Evolutionary conservation across 1,140 invertebrate genomes (phyloP), one percentile per base, ranked within the genome.

Genomic region (Matsumurasca onukii): DNA sequence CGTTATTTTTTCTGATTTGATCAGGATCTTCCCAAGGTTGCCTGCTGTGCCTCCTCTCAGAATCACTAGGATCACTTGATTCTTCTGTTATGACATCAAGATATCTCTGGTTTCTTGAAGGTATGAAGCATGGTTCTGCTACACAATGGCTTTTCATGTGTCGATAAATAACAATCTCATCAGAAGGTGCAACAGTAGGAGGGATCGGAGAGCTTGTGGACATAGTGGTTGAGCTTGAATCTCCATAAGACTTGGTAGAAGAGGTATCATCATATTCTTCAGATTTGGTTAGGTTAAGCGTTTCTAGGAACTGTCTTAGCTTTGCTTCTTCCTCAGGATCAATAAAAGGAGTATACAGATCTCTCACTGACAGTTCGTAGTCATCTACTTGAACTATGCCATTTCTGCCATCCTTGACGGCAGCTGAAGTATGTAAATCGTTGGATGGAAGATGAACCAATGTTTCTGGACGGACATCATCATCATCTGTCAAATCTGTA

Each of bases 51-150:
- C 45, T 71, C 17, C 57, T 30, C 9, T 71, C 71, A 22, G 49
- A 63, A 27, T 76, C 74, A 51, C 75, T 75, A 2, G 72, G 25
- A 49, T 75, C 75, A 51, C 73, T 75, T 9, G 52, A 71, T 63
- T 77, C 76, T 67, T 77, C 76, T 13, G 65, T 68, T n/a, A 77
- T 77, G 5, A 76, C 76, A 24, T 77, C 76, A 12, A 77, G 61
- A 61, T 72, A 69, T 3, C 74, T 65, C 39, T 67, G 31, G 22
- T 69, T 25, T 20, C 65, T 64, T n/a, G 71, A 24, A 25, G 61
- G 65, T 61, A 73, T 70, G 62, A 71, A 74, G 62, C 63, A 70
- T 2, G 71, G 52, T 49, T 69, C 64, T 2, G 68, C 61, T 13
- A 66, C 39, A 24, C 67, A 30, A 25, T 66, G 55, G 17, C 34